These are phyloP conservation scores for Drosophila elegans DNA, from an alignment of 1,140 invertebrate genomes.

Conservation along the genomic window DNA sequence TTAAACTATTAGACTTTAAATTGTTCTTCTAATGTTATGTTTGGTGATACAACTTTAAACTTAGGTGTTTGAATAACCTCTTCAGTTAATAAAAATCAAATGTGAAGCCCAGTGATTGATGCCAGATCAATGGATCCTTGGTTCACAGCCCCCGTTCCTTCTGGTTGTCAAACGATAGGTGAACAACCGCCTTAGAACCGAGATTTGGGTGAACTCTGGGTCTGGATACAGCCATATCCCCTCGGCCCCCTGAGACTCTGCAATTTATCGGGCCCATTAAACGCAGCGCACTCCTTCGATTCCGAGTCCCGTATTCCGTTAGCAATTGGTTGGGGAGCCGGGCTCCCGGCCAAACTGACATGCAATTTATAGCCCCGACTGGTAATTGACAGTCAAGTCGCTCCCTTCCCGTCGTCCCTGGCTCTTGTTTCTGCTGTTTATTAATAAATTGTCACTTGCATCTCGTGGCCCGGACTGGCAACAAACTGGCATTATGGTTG, in stretches of 20 bases:
- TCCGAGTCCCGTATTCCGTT: conserved; percentile 5
- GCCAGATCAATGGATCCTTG: conserved; percentile 12
- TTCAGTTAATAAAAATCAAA: not conserved
- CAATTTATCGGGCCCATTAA: conserved; percentile 78
- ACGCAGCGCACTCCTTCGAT: conserved; percentile 59
- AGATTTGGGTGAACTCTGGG: not conserved
- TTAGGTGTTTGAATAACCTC: not conserved
- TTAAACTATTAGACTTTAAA: too few species aligned
- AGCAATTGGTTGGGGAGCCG: conserved; percentile 25
- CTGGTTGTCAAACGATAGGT: conserved; percentile 3
- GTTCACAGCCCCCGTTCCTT: too few species aligned
- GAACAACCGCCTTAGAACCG: not conserved
- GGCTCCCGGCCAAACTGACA: conserved; percentile 51
- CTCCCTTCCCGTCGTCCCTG: not conserved
- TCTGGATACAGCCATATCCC: not conserved
- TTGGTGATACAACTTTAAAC: too few species aligned
- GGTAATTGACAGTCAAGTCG: conserved; percentile 72
- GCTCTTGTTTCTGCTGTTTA: conserved; percentile 60
- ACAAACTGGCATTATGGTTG: conserved; percentile 49
- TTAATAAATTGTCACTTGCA: conserved; percentile 82
- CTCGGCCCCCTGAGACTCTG: conserved; percentile 44
- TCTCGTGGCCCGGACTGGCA: conserved; percentile 4
- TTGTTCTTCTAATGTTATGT: too few species aligned
- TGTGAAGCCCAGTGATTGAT: conserved; percentile 4
- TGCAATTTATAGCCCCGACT: conserved; percentile 73